Evolutionary conservation across 2,797 vertebrate species (phyloP), one percentile per base, ranked within the genome.

Genomic region (Intellagama lesueurii): DNA sequence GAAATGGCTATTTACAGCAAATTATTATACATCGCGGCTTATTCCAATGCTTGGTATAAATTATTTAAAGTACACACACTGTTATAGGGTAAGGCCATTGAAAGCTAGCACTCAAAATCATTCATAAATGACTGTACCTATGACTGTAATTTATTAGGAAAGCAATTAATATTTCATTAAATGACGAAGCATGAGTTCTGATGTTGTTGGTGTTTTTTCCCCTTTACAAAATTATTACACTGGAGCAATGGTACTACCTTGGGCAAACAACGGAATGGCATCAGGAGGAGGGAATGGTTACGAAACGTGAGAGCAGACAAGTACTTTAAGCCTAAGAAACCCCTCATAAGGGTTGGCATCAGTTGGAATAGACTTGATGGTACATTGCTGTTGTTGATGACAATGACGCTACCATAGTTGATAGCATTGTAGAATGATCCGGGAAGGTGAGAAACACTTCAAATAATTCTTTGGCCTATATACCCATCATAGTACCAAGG

Each of bases 381-480:
- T 22, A 64, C 60, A 64, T 19, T 64, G 60, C 5, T 64, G 60
- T 64, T 19, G 60, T 22, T 22, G 16, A 56, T 14, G 52, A 56
- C 52, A 56, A 64, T 64, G 60, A 64, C 16, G 5, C 64, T 83
- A 68, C 40, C 30, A 81, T 4, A 80, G 35, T 75, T 66, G 49
- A 49, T 22, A n/a, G 60, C 17, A 80, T 26, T 17, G 77, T 44
- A 88, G 70, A 93, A 93, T 85, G 82, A 49, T 14, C 86, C 77
- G 73, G 30, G 86, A 76, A n/a, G 26, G 1, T 68, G 47, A 0
- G 0, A 30, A 90, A 89, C 5, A 64, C 12, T 56, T 19, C 89
- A 35, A 17, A 75, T n/a, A 81, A 70, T 82, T 47, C 79, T 86
- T 90, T 86, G 49, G 69, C 47, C 78, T 24, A 47, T 49, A 8